Conservation (phyloP, 2,888 invertebrate species). For the Meteorus cinctellus region DNA sequence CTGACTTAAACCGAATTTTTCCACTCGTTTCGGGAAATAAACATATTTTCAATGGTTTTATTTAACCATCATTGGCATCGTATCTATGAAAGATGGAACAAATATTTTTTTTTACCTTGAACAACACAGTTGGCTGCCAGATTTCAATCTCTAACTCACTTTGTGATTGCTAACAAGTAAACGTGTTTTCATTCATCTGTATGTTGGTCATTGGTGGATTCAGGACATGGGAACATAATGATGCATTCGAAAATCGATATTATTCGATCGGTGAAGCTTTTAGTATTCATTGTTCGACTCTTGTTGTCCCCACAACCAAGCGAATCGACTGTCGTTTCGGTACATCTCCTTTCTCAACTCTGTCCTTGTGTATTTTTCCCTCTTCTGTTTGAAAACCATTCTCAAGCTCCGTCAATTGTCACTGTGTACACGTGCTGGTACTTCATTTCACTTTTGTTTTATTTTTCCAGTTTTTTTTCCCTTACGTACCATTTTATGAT, state of each 20-base stretch:
- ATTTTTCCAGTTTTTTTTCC: too few relatives aligned
- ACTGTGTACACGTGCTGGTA: neutral
- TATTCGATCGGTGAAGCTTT: neutral
- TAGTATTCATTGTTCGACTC: neutral
- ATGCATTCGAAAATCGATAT: neutral
- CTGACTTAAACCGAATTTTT: constrained; percentile 20
- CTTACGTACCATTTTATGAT: neutral
- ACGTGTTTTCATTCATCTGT: neutral
- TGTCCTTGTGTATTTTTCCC: neutral
- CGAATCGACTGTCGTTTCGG: neutral
- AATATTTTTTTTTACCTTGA: neutral
- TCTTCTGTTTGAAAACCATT: neutral
- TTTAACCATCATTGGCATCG: neutral
- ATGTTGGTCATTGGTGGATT: neutral
- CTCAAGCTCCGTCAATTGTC: neutral
- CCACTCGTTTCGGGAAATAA: neutral
- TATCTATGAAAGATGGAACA: neutral
- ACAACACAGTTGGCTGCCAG: neutral
- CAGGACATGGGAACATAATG: neutral
- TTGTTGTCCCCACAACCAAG: neutral
- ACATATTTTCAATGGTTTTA: neutral
- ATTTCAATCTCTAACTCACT: neutral
- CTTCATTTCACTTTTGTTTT: neutral
- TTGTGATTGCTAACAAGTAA: neutral
- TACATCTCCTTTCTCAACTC: neutral